Percentiles rank a stretch among this genome's conserved stretches.
Conservation (phyloP, 2,113 vertebrate genomes). For the Mormyrus lacerda region DNA sequence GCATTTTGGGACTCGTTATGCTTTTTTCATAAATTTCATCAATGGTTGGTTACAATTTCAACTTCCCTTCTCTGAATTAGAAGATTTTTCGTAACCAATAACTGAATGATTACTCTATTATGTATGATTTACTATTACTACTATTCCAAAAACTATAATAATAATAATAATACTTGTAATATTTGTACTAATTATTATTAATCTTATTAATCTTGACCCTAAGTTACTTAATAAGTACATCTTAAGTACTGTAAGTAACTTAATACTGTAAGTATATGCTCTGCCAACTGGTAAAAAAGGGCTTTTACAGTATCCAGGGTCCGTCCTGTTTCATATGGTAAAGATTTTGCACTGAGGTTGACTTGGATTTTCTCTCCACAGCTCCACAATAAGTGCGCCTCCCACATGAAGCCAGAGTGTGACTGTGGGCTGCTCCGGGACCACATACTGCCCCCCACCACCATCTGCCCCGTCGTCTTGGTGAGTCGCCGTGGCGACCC, state of each 20-base stretch:
- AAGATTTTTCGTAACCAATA: not conserved
- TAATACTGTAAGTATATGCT: not conserved
- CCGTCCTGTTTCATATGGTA: not conserved
- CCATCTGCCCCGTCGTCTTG: conserved; percentile 87
- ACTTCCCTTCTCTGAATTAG: not conserved
- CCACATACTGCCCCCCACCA: conserved; percentile 85
- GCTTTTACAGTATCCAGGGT: not conserved
- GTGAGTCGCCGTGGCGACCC: conserved; percentile 60
- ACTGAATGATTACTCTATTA: not conserved
- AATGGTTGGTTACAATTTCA: conserved; percentile 7
- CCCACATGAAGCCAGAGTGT: conserved; percentile 89
- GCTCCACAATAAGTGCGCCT: conserved; percentile 95
- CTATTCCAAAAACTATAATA: not conserved
- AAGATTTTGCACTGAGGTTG: not conserved
- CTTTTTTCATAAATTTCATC: not conserved
- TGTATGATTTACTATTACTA: not conserved
- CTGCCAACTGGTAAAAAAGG: not conserved
- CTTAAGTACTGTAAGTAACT: not conserved
- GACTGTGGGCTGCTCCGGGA: conserved; percentile 86
- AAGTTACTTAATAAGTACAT: not conserved
- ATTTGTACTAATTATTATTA: not conserved
- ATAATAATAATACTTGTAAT: not conserved
- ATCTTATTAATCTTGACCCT: not conserved
- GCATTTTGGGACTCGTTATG: not conserved
- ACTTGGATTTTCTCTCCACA: conserved; percentile 45